Percentiles rank a stretch among this genome's conserved stretches.
Evolutionary conservation across 2,797 vertebrate species (phyloP).

Genomic region (Arremon brunneinucha): DNA sequence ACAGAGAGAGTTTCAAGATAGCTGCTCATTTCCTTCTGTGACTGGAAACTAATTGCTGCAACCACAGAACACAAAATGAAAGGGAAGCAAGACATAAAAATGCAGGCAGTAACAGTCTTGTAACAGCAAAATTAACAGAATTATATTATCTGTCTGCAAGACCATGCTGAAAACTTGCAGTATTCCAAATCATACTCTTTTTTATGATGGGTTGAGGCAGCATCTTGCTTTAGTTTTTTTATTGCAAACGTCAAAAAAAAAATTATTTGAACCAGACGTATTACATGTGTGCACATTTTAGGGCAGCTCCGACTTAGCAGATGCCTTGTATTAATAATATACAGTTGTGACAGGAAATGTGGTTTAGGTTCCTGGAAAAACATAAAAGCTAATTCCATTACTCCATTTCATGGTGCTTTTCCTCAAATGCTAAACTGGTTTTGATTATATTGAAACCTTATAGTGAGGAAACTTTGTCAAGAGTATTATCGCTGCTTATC

Average conservation of each 20-base stretch:
- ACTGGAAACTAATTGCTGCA: slow-evolving; percentile 63
- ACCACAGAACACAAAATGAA: slow-evolving; percentile 53
- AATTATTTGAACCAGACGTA: slow-evolving; percentile 74
- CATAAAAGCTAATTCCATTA: slow-evolving; percentile 82
- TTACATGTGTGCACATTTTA: slow-evolving; percentile 70
- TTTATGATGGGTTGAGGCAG: slow-evolving; percentile 60
- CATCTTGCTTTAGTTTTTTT: slow-evolving; percentile 75
- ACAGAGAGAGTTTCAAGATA: background rate
- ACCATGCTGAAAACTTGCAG: slow-evolving; percentile 54
- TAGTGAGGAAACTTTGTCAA: slow-evolving; percentile 62
- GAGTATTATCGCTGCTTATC: slow-evolving; percentile 29
- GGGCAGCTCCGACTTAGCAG: slow-evolving; percentile 75
- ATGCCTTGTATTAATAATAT: slow-evolving; percentile 84
- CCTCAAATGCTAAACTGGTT: slow-evolving; percentile 74
- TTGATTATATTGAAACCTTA: slow-evolving; percentile 72
- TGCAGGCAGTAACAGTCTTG: slow-evolving; percentile 54
- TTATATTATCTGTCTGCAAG: slow-evolving; percentile 65
- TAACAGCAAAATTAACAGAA: slow-evolving; percentile 69
- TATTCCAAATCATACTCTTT: slow-evolving; percentile 39
- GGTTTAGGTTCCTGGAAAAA: slow-evolving; percentile 81
- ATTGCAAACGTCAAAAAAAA: slow-evolving; percentile 69
- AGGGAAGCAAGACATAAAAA: slow-evolving; percentile 55
- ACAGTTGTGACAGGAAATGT: slow-evolving; percentile 83
- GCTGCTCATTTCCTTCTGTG: slow-evolving; percentile 40
- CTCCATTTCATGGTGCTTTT: slow-evolving; percentile 75